Evolutionary conservation across 2,888 invertebrate species (phyloP).

Genomic region (Aleiodes alternator): DNA sequence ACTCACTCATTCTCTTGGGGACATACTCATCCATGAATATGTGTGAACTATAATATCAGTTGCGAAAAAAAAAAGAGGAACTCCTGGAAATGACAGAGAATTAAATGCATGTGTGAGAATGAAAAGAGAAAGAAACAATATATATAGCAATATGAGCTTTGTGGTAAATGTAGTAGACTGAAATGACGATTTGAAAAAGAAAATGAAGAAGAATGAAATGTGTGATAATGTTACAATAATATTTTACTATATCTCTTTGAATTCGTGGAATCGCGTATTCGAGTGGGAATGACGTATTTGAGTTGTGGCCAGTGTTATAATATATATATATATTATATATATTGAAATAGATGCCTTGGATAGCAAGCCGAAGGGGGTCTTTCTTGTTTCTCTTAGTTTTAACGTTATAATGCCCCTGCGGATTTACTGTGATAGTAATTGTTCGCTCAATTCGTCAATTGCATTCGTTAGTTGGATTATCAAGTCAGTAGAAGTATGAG

Average conservation of each 20-base stretch:
- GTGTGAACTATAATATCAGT: background rate
- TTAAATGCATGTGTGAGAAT: no score
- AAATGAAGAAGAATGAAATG: no score
- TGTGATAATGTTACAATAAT: slow-evolving; percentile 2
- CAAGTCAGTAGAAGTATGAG: background rate
- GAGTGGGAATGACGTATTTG: background rate
- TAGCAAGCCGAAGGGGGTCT: no score
- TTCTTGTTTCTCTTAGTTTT: no score
- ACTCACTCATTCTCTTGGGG: slow-evolving; percentile 12
- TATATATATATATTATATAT: background rate
- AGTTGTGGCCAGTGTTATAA: background rate
- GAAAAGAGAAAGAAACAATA: background rate
- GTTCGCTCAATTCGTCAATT: slow-evolving; percentile 6
- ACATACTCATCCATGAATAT: slow-evolving; percentile 6
- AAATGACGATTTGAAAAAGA: no score
- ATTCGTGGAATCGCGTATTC: background rate
- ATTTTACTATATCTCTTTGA: background rate
- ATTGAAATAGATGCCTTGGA: background rate
- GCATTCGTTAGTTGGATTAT: slow-evolving; percentile 7
- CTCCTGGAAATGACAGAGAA: no score
- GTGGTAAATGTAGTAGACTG: no score
- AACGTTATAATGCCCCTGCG: background rate
- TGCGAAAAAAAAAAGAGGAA: no score
- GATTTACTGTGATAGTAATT: slow-evolving; percentile 33
- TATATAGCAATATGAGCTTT: no score